Percentiles rank a stretch among this genome's conserved stretches.
Conservation (phyloP, 1,140 invertebrate genomes). For the Leucophenga varia region DNA sequence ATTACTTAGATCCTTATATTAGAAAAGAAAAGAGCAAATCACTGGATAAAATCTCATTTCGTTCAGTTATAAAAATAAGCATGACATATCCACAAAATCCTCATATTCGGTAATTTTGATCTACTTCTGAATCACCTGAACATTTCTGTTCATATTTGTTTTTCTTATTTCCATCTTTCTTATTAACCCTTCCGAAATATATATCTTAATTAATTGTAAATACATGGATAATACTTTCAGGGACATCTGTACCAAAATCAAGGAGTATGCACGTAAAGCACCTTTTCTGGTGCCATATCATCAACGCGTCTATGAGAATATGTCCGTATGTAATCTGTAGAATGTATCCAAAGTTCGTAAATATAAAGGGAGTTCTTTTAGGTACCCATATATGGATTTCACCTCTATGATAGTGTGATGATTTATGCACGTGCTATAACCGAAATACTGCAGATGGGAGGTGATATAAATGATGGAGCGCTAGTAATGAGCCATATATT, state of each 20-base stretch:
- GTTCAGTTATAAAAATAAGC: constrained; percentile 71
- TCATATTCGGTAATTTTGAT: constrained; percentile 66
- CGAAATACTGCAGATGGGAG: constrained; percentile 66
- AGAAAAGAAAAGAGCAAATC: constrained; percentile 60
- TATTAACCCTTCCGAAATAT: too few species aligned
- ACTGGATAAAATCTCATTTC: constrained; percentile 65
- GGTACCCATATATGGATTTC: constrained; percentile 82
- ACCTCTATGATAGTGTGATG: constrained; percentile 85
- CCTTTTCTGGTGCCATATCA: constrained; percentile 77
- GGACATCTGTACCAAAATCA: constrained; percentile 66
- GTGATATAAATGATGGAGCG: constrained; percentile 72
- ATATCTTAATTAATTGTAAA: too few species aligned
- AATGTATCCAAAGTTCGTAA: too few species aligned
- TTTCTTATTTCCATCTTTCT: too few species aligned
- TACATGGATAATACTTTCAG: constrained; percentile 58
- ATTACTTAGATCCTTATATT: constrained; percentile 68
- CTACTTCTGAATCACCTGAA: too few species aligned
- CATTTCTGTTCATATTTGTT: too few species aligned
- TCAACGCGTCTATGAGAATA: constrained; percentile 67
- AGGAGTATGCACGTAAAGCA: constrained; percentile 64
- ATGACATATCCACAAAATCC: constrained; percentile 71
- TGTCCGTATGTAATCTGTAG: constrained; percentile 63
- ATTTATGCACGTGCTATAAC: constrained; percentile 81
- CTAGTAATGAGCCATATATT: constrained; percentile 68
- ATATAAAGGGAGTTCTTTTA: too few species aligned